Conservation (phyloP, 2,113 vertebrate species). For the Acrocephalus arundinaceus region DNA sequence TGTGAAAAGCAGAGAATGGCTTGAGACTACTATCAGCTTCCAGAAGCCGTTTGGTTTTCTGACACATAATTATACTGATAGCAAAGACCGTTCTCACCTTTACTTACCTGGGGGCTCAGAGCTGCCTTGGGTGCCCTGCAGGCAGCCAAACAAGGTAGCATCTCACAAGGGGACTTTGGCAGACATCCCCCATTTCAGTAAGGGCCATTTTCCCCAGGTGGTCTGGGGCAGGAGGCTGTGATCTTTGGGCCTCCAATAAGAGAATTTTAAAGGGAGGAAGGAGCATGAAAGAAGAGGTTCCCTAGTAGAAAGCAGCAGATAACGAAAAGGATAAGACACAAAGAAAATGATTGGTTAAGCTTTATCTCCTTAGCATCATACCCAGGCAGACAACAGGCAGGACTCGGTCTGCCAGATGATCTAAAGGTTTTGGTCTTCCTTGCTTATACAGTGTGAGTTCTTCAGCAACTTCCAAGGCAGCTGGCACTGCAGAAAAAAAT, state of each 20-base stretch:
- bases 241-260: not conserved
- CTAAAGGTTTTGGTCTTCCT: not conserved
- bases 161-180: not conserved
- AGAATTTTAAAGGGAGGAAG: not conserved
- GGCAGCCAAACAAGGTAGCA: not conserved
- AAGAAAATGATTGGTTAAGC: not conserved
- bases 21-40: not conserved
- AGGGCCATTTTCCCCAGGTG: not conserved
- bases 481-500: not conserved
- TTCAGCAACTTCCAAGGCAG: not conserved
- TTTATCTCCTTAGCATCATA: not conserved
- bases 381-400: not conserved
- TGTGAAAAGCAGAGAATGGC: not conserved
- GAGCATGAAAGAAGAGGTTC: not conserved
- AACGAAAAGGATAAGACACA: not conserved
- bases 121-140: not conserved
- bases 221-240: rapidly evolving
- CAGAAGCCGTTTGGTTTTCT: not conserved
- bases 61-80: not conserved
- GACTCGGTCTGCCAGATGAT: not conserved
- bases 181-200: not conserved
- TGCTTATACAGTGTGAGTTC: not conserved
- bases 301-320: not conserved
- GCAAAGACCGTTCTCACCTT: not conserved
- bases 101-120: not conserved